These are phyloP conservation scores for Nycticryphes semicollaris DNA, from an alignment of 2,113 vertebrate species.

Conservation along the genomic window DNA sequence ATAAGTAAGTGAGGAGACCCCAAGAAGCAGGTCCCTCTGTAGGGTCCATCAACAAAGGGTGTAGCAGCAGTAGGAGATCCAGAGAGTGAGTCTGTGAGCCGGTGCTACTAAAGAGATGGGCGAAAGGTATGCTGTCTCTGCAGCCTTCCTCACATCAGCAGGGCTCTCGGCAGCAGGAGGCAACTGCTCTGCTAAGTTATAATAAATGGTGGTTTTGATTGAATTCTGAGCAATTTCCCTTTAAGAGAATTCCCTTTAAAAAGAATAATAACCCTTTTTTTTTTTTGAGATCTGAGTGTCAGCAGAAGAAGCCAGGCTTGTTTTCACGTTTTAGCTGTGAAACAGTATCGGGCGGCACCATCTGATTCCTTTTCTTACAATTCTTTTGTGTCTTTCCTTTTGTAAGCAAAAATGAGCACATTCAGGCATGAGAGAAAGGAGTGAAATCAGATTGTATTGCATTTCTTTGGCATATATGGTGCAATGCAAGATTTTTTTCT, in stretches of 20 bases:
- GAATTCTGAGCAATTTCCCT: neutral
- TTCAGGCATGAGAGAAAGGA: constrained; percentile 60
- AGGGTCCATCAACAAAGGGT: neutral
- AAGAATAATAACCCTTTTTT: constrained; percentile 31
- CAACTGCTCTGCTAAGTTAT: neutral
- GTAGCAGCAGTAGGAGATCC: neutral
- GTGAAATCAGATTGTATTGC: constrained; percentile 69
- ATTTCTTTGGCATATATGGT: constrained; percentile 51
- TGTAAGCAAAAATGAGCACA: constrained; percentile 71
- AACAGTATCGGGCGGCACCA: constrained; percentile 59
- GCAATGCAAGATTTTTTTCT: constrained; percentile 11
- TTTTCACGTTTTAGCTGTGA: constrained; percentile 58
- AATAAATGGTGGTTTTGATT: constrained; percentile 2
- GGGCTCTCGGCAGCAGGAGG: fast-evolving
- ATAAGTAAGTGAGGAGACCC: neutral
- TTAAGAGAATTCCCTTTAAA: constrained; percentile 53
- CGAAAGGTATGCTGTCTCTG: fast-evolving
- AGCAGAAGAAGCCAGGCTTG: constrained; percentile 40
- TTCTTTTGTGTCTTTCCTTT: constrained; percentile 69
- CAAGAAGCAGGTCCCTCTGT: neutral
- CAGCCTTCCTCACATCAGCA: neutral
- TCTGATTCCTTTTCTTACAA: constrained; percentile 70
- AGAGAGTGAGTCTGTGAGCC: neutral
- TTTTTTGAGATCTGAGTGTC: constrained; percentile 11
- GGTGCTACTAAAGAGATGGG: neutral